These are phyloP conservation scores for Palythoa heliodiscus DNA, from an alignment of 92 coral and sea anemone species.

Conservation along the genomic window DNA sequence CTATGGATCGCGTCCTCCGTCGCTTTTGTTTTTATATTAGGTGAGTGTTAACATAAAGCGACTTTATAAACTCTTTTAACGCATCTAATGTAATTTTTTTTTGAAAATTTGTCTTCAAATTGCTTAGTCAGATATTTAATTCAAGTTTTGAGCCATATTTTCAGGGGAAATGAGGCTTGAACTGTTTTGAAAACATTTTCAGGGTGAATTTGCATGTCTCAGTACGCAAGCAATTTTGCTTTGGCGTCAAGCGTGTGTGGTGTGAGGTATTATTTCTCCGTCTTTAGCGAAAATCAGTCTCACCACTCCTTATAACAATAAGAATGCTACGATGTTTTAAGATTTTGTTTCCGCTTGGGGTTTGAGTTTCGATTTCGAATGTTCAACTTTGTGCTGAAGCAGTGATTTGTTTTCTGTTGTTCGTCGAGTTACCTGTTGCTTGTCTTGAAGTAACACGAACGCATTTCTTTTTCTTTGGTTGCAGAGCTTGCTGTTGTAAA, in stretches of 20 bases:
- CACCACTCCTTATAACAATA: background rate
- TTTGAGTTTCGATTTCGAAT: background rate
- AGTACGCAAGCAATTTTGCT: background rate
- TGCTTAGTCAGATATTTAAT: background rate
- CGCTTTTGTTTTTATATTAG: slow-evolving; percentile 27
- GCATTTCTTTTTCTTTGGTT: slow-evolving; percentile 17
- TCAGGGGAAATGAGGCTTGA: background rate
- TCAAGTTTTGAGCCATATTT: background rate
- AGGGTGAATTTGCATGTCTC: slow-evolving; percentile 20
- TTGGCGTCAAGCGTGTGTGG: background rate
- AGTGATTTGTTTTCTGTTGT: background rate
- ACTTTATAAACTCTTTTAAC: background rate
- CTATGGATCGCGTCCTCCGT: background rate
- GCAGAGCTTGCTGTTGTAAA: slow-evolving; percentile 65
- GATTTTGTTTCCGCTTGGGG: background rate
- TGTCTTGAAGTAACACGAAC: background rate
- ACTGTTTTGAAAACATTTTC: background rate
- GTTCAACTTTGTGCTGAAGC: background rate
- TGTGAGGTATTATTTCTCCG: background rate
- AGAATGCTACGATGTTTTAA: background rate
- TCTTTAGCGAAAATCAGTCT: background rate
- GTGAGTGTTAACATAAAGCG: slow-evolving; percentile 13
- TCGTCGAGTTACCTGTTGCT: slow-evolving; percentile 19
- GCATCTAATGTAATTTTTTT: background rate
- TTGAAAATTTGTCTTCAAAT: background rate